Evolutionary conservation across 2,888 invertebrate genomes (phyloP).

Genomic region (Synergus umbraculus): DNA sequence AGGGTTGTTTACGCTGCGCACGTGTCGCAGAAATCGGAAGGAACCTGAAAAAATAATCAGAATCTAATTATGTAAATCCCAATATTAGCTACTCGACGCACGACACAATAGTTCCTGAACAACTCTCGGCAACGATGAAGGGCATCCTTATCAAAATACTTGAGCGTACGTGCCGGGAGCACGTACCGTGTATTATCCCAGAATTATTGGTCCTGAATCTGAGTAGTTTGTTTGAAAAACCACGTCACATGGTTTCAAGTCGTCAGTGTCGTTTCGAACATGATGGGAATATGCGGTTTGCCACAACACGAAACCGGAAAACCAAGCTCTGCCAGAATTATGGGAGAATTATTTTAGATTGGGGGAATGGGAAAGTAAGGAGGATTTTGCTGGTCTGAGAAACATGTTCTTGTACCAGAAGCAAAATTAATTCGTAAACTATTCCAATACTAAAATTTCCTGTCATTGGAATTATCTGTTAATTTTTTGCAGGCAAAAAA

Average conservation of each 20-base stretch:
- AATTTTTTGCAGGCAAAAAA: no score
- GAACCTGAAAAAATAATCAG: constrained; percentile 65
- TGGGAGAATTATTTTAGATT: not conserved
- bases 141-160: constrained; percentile 73
- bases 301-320: constrained; percentile 46
- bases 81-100: constrained; percentile 61
- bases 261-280: constrained; percentile 48
- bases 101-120: constrained; percentile 48
- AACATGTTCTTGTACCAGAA: no score
- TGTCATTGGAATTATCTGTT: no score
- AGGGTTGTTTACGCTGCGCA: constrained; percentile 64
- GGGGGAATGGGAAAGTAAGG: not conserved
- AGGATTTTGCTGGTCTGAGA: not conserved
- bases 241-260: constrained; percentile 54
- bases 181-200: constrained; percentile 61
- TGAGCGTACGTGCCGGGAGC: constrained; percentile 66
- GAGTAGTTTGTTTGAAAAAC: constrained; percentile 57
- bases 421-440: no score
- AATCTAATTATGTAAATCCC: constrained; percentile 76
- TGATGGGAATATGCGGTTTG: constrained; percentile 47
- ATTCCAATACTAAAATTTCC: no score
- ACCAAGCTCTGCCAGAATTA: constrained; percentile 5
- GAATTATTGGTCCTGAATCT: constrained; percentile 47
- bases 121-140: constrained; percentile 49
- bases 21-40: constrained; percentile 65